These are phyloP conservation scores for Gymnothorax reevesii DNA, from an alignment of 2,797 vertebrate genomes.

Conservation along the genomic window DNA sequence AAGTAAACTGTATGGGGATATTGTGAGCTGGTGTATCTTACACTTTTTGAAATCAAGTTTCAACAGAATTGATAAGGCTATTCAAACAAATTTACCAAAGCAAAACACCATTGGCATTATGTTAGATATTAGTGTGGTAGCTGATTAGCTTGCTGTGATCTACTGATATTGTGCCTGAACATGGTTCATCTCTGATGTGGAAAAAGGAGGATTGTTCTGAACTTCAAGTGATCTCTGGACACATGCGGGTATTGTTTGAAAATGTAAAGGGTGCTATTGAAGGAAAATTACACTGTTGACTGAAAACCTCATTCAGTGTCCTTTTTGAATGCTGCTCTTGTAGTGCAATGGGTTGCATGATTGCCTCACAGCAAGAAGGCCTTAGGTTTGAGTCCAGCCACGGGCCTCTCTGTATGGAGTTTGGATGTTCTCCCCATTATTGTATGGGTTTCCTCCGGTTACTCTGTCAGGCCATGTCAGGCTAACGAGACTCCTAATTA, in stretches of 20 bases:
- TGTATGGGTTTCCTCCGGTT: too few relatives aligned
- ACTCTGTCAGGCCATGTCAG: too few relatives aligned
- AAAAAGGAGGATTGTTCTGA: not conserved
- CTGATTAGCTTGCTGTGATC: not conserved
- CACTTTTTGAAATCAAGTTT: not conserved
- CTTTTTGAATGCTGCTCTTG: not conserved
- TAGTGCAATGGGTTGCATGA: too few relatives aligned
- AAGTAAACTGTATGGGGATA: not conserved
- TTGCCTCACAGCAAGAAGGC: too few relatives aligned
- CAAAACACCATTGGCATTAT: not conserved
- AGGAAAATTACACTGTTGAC: not conserved
- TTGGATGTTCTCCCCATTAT: too few relatives aligned
- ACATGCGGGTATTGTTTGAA: not conserved
- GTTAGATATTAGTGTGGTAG: not conserved
- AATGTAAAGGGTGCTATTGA: not conserved
- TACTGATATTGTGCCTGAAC: not conserved
- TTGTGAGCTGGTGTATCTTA: not conserved
- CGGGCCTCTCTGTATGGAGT: too few relatives aligned
- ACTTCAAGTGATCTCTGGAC: not conserved
- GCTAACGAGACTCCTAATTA: too few relatives aligned
- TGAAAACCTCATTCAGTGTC: not conserved
- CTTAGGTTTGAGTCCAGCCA: too few relatives aligned
- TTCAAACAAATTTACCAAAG: not conserved
- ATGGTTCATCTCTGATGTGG: not conserved
- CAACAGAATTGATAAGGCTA: not conserved